phyloP scores from a whole-genome alignment of 2,888 invertebrate genomes.

The Limenitis camilla region DNA sequence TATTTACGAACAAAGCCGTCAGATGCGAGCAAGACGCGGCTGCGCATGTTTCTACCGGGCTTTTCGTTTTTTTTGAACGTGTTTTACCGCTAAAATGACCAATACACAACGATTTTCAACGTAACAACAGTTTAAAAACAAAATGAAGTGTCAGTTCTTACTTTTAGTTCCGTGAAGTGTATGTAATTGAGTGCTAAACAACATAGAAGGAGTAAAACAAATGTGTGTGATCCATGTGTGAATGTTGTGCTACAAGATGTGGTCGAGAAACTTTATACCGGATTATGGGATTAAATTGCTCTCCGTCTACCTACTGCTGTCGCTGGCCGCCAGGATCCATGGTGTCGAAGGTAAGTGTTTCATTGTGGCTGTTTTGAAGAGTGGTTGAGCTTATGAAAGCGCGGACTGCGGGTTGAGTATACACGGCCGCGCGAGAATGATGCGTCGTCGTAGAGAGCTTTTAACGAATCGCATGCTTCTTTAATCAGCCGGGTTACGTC shows the following conservation, averaged over 20 bases:
- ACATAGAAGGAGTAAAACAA: constrained; percentile 70
- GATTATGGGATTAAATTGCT: constrained; percentile 79
- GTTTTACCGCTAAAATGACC: constrained; percentile 73
- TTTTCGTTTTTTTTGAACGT: constrained; percentile 55
- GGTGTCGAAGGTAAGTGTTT: constrained; percentile 75
- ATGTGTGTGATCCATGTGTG: constrained; percentile 75
- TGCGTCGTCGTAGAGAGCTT: constrained; percentile 42
- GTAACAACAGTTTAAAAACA: constrained; percentile 68
- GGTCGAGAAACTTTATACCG: constrained; percentile 80
- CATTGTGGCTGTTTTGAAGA: constrained; percentile 36
- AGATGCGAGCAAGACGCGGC: constrained; percentile 73
- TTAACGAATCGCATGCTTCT: constrained; percentile 35
- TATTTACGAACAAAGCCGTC: constrained; percentile 75
- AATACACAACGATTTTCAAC: constrained; percentile 54
- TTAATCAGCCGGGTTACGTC: constrained; percentile 51
- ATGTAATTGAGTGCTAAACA: constrained; percentile 59
- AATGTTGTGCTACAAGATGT: constrained; percentile 78
- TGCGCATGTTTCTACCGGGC: constrained; percentile 68
- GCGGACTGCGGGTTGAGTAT: constrained; percentile 45
- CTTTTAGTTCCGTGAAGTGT: constrained; percentile 73
- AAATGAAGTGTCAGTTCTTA: constrained; percentile 73
- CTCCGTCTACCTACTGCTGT: constrained; percentile 60
- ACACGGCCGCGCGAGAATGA: constrained; percentile 47
- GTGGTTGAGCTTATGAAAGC: constrained; percentile 67
- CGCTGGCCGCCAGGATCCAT: constrained; percentile 63